phyloP scores from a whole-genome alignment of 2,797 vertebrate genomes.

The Semaprochilodus insignis region DNA sequence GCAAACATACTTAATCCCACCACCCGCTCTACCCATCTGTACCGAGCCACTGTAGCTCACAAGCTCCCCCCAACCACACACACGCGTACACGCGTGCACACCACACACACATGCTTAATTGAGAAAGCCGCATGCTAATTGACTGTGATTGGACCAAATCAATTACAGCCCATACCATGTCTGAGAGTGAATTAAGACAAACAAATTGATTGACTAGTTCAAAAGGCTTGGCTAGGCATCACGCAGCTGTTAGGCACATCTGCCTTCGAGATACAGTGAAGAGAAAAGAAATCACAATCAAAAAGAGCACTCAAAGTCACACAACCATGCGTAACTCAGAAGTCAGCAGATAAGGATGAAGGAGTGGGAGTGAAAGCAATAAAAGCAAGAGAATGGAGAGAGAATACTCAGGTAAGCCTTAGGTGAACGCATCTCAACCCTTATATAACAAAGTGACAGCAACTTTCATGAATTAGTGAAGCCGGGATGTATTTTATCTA shows the following conservation, averaged over 20 bases:
- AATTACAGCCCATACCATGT: slow-evolving; percentile 42
- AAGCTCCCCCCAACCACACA: not conserved
- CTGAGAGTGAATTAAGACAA: slow-evolving; percentile 54
- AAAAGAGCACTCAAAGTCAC: slow-evolving; percentile 9
- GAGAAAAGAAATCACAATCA: slow-evolving; percentile 6
- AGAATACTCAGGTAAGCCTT: slow-evolving; percentile 25
- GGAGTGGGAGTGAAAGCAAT: slow-evolving; percentile 42
- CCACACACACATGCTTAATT: slow-evolving; percentile 23
- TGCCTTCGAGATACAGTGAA: slow-evolving; percentile 30
- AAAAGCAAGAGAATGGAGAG: slow-evolving; percentile 35
- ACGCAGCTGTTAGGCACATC: slow-evolving; percentile 57
- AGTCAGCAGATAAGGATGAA: slow-evolving; percentile 1
- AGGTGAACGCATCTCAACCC: slow-evolving; percentile 32
- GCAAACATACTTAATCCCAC: slow-evolving; percentile 44
- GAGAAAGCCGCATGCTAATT: slow-evolving; percentile 62
- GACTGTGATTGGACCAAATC: slow-evolving; percentile 52
- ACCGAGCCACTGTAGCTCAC: slow-evolving; percentile 21
- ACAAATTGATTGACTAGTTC: slow-evolving; percentile 59
- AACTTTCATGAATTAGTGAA: slow-evolving; percentile 79
- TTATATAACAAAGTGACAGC: slow-evolving; percentile 36
- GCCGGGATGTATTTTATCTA: slow-evolving; percentile 65
- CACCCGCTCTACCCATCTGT: slow-evolving; percentile 31
- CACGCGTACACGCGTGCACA: not conserved
- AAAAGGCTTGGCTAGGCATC: slow-evolving; percentile 45
- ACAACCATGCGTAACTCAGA: not conserved